Conservation (phyloP, 2,797 vertebrate species). For the Sebastes taczanowskii region DNA sequence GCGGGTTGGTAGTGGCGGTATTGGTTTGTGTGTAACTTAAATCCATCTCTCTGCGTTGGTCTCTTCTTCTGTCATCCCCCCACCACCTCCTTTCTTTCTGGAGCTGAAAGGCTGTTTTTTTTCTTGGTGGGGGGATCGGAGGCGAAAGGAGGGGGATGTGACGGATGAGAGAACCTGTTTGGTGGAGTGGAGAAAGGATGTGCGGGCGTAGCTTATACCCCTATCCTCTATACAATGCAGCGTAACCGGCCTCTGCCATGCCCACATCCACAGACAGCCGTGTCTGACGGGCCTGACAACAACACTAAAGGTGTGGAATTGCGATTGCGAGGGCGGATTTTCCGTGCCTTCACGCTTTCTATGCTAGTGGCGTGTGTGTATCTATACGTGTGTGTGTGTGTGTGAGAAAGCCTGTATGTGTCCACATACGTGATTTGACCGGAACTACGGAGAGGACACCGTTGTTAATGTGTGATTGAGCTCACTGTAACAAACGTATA, state of each 20-base stretch:
- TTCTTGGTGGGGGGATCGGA: conserved; percentile 26
- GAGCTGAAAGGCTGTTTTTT: conserved; percentile 58
- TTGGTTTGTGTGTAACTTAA: conserved; percentile 63
- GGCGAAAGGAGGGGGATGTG: conserved; percentile 50
- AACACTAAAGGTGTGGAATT: conserved; percentile 69
- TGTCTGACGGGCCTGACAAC: conserved; percentile 69
- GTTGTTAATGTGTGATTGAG: conserved; percentile 20
- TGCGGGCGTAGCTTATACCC: conserved; percentile 58
- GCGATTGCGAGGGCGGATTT: conserved; percentile 53
- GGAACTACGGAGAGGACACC: background rate
- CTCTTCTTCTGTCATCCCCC: conserved; percentile 41
- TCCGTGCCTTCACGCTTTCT: conserved; percentile 43
- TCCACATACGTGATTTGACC: conserved; percentile 29
- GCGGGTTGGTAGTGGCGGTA: background rate
- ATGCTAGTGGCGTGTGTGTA: background rate
- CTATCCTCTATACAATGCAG: conserved; percentile 58
- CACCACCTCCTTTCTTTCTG: background rate
- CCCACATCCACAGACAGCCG: conserved; percentile 62
- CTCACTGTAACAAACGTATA: conserved; percentile 13
- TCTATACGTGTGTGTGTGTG: background rate
- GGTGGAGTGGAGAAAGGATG: conserved; percentile 53
- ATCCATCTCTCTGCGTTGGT: conserved; percentile 60
- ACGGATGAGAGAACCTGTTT: conserved; percentile 76
- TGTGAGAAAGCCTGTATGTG: conserved; percentile 9
- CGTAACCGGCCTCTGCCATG: conserved; percentile 27